Evolutionary conservation across 2,888 invertebrate species (phyloP).

Genomic region (Rhorus exstirpatorius): DNA sequence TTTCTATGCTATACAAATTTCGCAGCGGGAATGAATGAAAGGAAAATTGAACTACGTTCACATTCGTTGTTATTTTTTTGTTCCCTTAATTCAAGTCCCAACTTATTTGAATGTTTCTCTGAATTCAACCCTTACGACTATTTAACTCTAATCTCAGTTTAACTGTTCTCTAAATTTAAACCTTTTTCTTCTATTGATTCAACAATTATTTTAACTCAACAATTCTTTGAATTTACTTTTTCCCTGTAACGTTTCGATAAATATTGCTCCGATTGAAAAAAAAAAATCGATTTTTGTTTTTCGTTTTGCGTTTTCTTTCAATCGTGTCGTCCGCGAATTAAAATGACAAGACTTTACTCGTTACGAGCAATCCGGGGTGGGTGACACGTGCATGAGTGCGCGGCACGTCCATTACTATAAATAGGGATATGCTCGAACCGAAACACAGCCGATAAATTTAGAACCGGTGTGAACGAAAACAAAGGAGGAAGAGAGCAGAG

Average conservation of each 20-base stretch:
- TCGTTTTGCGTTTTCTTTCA: too few species aligned
- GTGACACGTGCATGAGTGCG: conserved; percentile 64
- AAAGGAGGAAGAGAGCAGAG: conserved; percentile 61
- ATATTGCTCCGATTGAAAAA: neutral
- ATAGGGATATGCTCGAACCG: conserved; percentile 73
- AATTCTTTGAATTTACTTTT: neutral
- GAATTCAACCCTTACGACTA: neutral
- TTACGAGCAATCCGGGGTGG: conserved; percentile 54
- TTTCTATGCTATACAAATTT: too few species aligned
- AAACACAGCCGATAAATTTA: conserved; percentile 69
- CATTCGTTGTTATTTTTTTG: neutral
- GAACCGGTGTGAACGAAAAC: conserved; percentile 65
- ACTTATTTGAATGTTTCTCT: neutral
- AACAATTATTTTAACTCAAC: too few species aligned
- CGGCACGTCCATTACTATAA: conserved; percentile 64
- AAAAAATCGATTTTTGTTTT: neutral
- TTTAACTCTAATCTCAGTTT: neutral
- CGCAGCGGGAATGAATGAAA: too few species aligned
- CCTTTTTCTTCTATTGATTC: neutral
- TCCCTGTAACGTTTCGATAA: neutral
- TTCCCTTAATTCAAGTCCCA: neutral
- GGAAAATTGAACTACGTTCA: too few species aligned
- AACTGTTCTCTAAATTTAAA: neutral
- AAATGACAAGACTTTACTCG: conserved; percentile 48
- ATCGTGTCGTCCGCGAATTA: neutral